These are phyloP conservation scores for Linnaemya tessellans DNA, from an alignment of 2,888 invertebrate species.

Conservation along the genomic window DNA sequence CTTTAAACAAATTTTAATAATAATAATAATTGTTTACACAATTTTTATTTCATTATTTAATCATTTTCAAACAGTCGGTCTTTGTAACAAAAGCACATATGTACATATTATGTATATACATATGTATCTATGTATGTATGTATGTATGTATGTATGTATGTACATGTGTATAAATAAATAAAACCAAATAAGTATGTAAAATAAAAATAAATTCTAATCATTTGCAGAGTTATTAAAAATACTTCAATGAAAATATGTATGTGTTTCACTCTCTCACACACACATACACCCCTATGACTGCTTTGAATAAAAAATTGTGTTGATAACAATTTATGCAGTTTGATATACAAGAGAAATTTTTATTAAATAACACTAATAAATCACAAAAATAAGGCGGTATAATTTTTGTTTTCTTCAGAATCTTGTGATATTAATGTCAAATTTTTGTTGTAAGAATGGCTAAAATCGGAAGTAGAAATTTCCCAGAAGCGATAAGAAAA, in stretches of 20 bases:
- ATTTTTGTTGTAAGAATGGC: constrained; percentile 1
- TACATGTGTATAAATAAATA: too few species aligned
- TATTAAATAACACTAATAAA: constrained; percentile 12
- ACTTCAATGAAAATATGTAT: constrained; percentile 25
- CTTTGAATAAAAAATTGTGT: constrained; percentile 25
- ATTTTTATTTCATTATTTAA: constrained; percentile 2
- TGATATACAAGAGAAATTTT: constrained; percentile 34
- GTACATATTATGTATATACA: too few species aligned
- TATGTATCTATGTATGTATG: too few species aligned
- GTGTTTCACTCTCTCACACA: neutral
- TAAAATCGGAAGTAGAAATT: constrained; percentile 46
- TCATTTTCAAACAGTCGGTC: constrained; percentile 19
- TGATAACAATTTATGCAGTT: constrained; percentile 42
- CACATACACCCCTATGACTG: neutral
- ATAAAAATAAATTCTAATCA: constrained; percentile 49
- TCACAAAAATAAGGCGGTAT: neutral
- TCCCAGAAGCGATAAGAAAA: constrained; percentile 48
- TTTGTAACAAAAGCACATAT: constrained; percentile 5
- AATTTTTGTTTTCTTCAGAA: constrained; percentile 32
- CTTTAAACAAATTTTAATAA: constrained; percentile 46
- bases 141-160: too few species aligned
- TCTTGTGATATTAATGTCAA: neutral
- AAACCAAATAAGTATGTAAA: neutral
- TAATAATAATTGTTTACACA: constrained; percentile 21
- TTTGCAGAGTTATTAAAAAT: constrained; percentile 35